These are phyloP conservation scores for Corythaeola cristata DNA, from an alignment of 2,113 vertebrate genomes.

Conservation along the genomic window DNA sequence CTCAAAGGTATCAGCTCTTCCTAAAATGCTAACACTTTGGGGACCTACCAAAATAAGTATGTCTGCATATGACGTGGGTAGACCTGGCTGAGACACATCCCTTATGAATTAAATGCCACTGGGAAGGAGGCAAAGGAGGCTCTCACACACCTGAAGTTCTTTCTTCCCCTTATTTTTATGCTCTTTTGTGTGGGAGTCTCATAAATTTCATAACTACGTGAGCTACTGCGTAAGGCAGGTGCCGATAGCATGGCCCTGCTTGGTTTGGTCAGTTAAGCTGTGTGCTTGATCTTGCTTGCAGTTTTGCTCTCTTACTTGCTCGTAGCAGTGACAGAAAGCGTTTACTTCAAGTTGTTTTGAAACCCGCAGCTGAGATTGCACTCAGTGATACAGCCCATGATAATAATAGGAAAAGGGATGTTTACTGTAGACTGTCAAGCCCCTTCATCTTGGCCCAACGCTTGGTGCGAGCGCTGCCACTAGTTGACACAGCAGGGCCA, in stretches of 20 bases:
- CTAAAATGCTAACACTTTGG: background rate
- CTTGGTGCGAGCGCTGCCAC: background rate
- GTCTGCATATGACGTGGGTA: background rate
- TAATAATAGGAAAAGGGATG: constrained; percentile 43
- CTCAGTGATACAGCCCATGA: background rate
- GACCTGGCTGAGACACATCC: background rate
- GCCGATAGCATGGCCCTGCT: background rate
- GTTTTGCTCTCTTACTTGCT: background rate
- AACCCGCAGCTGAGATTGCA: background rate
- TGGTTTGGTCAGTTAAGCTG: background rate
- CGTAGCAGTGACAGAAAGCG: background rate
- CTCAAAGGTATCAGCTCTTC: background rate
- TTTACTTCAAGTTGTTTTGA: constrained; percentile 33
- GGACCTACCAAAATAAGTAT: background rate
- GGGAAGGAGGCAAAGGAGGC: background rate
- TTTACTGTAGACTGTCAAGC: constrained; percentile 18
- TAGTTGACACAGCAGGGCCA: constrained; percentile 19
- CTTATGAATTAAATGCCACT: background rate
- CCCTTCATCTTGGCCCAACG: background rate
- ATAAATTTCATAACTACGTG: background rate
- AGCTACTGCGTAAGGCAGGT: background rate
- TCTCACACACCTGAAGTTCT: background rate
- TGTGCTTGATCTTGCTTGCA: background rate
- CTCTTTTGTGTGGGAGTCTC: background rate
- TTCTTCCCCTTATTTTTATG: background rate